phyloP scores from a whole-genome alignment of 2,888 invertebrate species.

The Gnatocerus cornutus region DNA sequence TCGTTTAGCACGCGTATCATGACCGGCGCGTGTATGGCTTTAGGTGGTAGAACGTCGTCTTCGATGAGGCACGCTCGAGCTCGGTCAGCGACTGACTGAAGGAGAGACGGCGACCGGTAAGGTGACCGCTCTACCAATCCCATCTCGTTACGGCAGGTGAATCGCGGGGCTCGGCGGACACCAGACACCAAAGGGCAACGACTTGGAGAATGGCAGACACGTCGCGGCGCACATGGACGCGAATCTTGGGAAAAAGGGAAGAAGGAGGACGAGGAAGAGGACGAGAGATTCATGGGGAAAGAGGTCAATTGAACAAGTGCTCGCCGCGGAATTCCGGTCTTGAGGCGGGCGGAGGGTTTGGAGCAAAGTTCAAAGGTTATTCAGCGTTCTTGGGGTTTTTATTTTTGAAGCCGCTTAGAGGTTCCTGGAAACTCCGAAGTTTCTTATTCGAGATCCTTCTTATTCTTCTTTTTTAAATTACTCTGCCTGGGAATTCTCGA shows the following conservation, averaged over 20 bases:
- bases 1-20: constrained; percentile 33
- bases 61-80: constrained; percentile 52
- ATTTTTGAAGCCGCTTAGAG: too few relatives aligned
- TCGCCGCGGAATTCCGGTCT: too few relatives aligned
- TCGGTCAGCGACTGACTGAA: constrained; percentile 62
- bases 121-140: constrained; percentile 66
- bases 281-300: too few relatives aligned
- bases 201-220: constrained; percentile 56
- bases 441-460: too few relatives aligned
- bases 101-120: constrained; percentile 60
- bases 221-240: constrained; percentile 37
- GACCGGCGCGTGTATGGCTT: constrained; percentile 33
- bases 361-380: too few relatives aligned
- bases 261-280: too few relatives aligned
- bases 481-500: too few relatives aligned
- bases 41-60: not conserved
- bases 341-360: too few relatives aligned
- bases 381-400: too few relatives aligned
- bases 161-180: constrained; percentile 59
- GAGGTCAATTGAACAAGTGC: too few relatives aligned
- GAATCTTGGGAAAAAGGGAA: not conserved
- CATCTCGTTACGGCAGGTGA: constrained; percentile 67
- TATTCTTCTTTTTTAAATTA: too few relatives aligned
- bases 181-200: constrained; percentile 67
- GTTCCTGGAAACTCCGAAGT: too few relatives aligned